These are phyloP conservation scores for Hypotaenidia philippensis DNA, from an alignment of 2,797 vertebrate species.

Conservation along the genomic window DNA sequence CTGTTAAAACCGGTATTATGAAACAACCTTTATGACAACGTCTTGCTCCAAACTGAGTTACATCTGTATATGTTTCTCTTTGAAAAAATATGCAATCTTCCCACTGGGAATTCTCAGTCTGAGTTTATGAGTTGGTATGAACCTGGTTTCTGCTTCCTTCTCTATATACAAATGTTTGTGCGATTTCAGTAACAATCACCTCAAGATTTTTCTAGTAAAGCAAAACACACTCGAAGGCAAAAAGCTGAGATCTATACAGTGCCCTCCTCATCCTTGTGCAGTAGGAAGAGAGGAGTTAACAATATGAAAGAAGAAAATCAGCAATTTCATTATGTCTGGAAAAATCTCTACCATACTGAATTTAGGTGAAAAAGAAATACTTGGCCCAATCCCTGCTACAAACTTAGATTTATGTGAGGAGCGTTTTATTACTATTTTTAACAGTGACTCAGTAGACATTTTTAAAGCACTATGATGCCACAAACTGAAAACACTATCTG, in stretches of 20 bases:
- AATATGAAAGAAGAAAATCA: neutral
- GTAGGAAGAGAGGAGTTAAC: neutral
- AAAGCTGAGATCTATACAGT: neutral
- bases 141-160: neutral
- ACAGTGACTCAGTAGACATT: neutral
- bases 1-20: neutral
- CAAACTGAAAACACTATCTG: constrained; percentile 18
- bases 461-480: neutral
- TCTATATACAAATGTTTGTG: accelerated
- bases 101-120: neutral
- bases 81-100: neutral
- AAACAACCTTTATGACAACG: neutral
- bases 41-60: neutral
- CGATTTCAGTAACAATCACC: neutral
- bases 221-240: neutral
- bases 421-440: constrained; percentile 33
- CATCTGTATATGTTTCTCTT: neutral
- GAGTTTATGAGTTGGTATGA: neutral
- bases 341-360: neutral
- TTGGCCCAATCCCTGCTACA: neutral
- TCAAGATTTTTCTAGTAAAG: neutral
- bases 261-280: neutral
- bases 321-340: neutral
- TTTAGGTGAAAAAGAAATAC: constrained; percentile 21
- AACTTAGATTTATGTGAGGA: constrained; percentile 19